phyloP scores from a whole-genome alignment of 53 echinoderm and acorn worm species.

The Henricia sp. region DNA sequence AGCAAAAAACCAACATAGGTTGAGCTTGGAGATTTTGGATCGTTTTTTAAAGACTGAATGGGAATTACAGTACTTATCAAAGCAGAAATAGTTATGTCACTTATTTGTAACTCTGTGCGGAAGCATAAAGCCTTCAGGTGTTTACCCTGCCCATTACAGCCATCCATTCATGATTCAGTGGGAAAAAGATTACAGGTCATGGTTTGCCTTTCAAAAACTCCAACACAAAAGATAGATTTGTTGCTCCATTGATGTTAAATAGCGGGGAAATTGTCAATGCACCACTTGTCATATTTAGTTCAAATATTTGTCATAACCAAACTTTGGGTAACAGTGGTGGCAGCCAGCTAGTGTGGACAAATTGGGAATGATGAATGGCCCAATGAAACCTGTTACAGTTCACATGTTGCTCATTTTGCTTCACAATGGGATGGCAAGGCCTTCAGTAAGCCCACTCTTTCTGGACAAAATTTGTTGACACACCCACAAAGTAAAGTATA shows the following conservation, averaged over 20 bases:
- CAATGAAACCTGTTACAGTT: neutral
- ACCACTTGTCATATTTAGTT: conserved; percentile 31
- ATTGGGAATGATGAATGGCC: conserved; percentile 29
- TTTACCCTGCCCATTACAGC: conserved; percentile 15
- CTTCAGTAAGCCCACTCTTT: too few species aligned
- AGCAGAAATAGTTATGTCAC: too few species aligned
- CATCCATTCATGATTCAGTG: neutral
- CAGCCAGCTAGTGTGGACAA: neutral
- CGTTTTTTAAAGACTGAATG: too few species aligned
- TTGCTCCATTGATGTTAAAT: conserved; percentile 28
- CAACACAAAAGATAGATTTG: conserved; percentile 35
- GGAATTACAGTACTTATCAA: too few species aligned
- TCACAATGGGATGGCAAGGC: too few species aligned
- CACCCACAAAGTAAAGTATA: too few species aligned
- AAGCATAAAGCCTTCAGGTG: neutral
- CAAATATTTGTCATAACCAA: too few species aligned
- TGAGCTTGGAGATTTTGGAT: too few species aligned
- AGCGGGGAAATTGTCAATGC: neutral
- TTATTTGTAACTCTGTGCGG: too few species aligned
- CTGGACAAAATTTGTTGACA: too few species aligned
- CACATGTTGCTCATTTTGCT: neutral
- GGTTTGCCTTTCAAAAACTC: neutral
- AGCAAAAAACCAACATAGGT: too few species aligned
- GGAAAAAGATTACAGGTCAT: conserved; percentile 20
- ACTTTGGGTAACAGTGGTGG: conserved; percentile 32